Percentiles rank a stretch among this genome's conserved stretches.
These are phyloP conservation scores for Neomonachus schauinslandi DNA, from an alignment of 2,113 vertebrate species.

Conservation along the genomic window DNA sequence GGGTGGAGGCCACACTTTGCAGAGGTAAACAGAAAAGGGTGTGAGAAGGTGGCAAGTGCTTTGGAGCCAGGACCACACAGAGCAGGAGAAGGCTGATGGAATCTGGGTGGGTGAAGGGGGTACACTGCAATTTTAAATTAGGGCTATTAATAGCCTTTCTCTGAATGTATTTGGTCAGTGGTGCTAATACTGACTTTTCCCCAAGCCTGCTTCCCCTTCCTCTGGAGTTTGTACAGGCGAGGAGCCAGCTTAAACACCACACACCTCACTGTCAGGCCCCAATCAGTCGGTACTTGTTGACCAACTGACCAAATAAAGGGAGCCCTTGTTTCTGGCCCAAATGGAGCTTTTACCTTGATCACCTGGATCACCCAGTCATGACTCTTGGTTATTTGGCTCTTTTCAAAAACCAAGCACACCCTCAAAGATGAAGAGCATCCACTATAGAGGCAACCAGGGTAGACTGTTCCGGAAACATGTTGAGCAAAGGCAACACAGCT, in stretches of 20 bases:
- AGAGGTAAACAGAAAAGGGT: not conserved
- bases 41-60: not conserved
- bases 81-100: not conserved
- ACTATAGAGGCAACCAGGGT: not conserved
- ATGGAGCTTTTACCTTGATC: not conserved
- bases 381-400: not conserved
- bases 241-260: not conserved
- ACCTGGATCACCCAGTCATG: not conserved
- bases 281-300: slow-evolving; percentile 32
- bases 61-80: not conserved
- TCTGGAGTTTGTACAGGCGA: not conserved
- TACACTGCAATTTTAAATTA: not conserved
- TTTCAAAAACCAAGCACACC: slow-evolving; percentile 40
- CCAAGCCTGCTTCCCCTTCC: not conserved
- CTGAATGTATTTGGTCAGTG: not conserved
- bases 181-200: not conserved
- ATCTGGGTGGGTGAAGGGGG: not conserved
- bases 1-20: too few species aligned
- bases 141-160: not conserved
- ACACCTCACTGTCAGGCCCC: not conserved
- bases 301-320: slow-evolving; percentile 38
- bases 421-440: not conserved
- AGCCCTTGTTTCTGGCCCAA: slow-evolving; percentile 49
- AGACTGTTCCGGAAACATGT: not conserved
- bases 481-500: not conserved